These are phyloP conservation scores for Tineola bisselliella DNA, from an alignment of 2,888 invertebrate species.

Conservation along the genomic window DNA sequence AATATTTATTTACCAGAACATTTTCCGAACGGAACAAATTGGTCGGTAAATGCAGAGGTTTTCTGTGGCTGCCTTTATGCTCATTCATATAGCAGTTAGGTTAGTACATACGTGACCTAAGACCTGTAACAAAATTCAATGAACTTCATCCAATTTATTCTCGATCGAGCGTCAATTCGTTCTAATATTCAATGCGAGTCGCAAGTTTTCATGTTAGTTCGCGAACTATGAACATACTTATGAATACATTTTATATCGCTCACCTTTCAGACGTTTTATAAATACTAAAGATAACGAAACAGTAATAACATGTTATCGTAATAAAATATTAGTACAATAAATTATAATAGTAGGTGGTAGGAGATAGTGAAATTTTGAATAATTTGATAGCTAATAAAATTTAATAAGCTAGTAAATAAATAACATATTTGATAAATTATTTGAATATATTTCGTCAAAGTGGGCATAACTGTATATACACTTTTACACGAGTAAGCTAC, in stretches of 20 bases:
- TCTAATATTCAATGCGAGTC: not conserved
- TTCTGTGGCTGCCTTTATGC: not conserved
- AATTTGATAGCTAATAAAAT: too few species aligned
- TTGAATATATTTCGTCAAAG: too few species aligned
- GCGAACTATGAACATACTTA: not conserved
- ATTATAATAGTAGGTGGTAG: not conserved
- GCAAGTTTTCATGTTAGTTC: conserved; percentile 1
- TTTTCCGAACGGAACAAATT: not conserved
- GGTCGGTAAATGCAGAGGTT: conserved; percentile 1
- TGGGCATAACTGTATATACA: too few species aligned
- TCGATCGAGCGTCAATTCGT: not conserved
- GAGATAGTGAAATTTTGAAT: too few species aligned
- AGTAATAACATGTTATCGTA: not conserved
- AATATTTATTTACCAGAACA: not conserved
- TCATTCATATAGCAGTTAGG: not conserved
- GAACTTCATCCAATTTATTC: conserved; percentile 1
- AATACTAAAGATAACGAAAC: not conserved
- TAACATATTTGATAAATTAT: too few species aligned
- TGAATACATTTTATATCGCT: not conserved
- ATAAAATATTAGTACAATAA: not conserved
- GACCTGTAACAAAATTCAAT: conserved; percentile 2
- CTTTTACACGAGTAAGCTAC: too few species aligned
- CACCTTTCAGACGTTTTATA: not conserved
- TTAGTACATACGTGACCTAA: not conserved
- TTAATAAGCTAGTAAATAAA: too few species aligned